These are phyloP conservation scores for Eonycteris spelaea DNA, from an alignment of 2,113 vertebrate genomes.

Conservation along the genomic window DNA sequence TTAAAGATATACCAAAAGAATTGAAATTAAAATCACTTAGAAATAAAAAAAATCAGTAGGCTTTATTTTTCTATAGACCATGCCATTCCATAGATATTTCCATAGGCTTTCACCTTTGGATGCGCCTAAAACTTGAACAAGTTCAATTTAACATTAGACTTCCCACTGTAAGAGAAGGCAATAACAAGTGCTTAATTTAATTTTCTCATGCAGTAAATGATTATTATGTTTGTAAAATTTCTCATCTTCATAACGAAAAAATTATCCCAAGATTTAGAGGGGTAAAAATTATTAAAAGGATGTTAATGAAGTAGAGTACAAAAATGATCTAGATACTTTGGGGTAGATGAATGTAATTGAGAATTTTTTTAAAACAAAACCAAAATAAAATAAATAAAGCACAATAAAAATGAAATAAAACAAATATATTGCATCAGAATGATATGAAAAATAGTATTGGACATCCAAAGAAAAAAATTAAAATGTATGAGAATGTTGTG, in stretches of 20 bases:
- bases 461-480: background rate
- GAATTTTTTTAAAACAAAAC: background rate
- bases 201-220: background rate
- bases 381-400: background rate
- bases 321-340: background rate
- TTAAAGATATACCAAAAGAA: constrained; percentile 32
- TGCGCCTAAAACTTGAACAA: background rate
- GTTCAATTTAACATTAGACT: background rate
- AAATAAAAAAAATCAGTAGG: background rate
- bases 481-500: background rate
- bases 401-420: background rate
- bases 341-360: background rate
- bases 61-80: background rate
- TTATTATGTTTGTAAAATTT: background rate
- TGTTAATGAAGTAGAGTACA: background rate
- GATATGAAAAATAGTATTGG: background rate
- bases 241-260: background rate
- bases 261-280: background rate
- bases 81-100: background rate
- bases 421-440: background rate
- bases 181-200: background rate
- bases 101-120: background rate
- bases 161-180: background rate
- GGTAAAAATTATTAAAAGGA: background rate
- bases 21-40: constrained; percentile 52